Percentiles rank a stretch among this genome's conserved stretches.
Evolutionary conservation across 2,888 invertebrate genomes (phyloP).

Genomic region (Drosophila siamana): DNA sequence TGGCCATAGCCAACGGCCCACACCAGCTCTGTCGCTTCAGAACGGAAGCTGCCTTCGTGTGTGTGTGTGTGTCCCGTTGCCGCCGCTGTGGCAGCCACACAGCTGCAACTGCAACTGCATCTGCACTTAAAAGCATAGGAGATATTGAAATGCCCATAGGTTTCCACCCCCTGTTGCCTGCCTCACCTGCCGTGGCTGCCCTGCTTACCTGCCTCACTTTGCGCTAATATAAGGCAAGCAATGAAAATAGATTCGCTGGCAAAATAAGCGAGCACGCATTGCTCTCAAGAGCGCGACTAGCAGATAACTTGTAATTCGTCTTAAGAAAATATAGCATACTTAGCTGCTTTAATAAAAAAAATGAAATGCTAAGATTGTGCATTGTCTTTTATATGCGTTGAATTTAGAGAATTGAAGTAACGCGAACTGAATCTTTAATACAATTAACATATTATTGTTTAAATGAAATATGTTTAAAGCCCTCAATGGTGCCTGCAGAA

Average conservation of each 20-base stretch:
- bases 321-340: background rate
- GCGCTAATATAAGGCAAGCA: conserved; percentile 77
- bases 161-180: conserved; percentile 16
- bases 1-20: conserved; percentile 64
- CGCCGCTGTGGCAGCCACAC: background rate
- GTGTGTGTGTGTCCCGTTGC: background rate
- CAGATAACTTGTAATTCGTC: background rate
- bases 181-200: conserved; percentile 9
- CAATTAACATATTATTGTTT: too few relatives aligned
- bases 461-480: too few relatives aligned
- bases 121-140: conserved; percentile 72
- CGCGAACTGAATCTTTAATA: too few relatives aligned
- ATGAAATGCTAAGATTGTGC: too few relatives aligned
- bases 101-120: conserved; percentile 16
- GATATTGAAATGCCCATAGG: conserved; percentile 74
- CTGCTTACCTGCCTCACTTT: conserved; percentile 51
- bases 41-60: conserved; percentile 15
- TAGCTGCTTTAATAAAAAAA: background rate
- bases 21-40: conserved; percentile 6
- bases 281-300: background rate
- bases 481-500: too few relatives aligned
- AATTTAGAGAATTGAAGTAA: too few relatives aligned
- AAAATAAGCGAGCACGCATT: background rate
- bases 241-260: conserved; percentile 72
- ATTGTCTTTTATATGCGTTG: too few relatives aligned